These are phyloP conservation scores for Acromyrmex charruanus DNA, from an alignment of 1,140 invertebrate species.

Conservation along the genomic window DNA sequence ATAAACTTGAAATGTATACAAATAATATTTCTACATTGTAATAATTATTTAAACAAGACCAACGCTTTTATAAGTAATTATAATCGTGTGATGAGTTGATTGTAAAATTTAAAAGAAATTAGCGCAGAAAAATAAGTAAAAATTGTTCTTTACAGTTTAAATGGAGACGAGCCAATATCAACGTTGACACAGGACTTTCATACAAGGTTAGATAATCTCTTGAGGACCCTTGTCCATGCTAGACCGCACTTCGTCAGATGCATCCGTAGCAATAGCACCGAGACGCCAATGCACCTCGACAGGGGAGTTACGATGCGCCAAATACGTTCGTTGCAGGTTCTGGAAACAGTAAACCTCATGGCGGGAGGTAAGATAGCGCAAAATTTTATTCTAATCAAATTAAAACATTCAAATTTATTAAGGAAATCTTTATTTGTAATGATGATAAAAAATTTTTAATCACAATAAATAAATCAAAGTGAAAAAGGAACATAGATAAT, in stretches of 20 bases:
- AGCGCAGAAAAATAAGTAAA: background rate
- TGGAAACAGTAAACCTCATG: conserved; percentile 98
- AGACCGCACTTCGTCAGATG: conserved; percentile 97
- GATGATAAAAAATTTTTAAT: background rate
- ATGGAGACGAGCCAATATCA: conserved; percentile 95
- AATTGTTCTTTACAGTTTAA: conserved; percentile 87
- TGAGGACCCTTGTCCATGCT: conserved; percentile 96
- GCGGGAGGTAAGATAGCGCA: conserved; percentile 88
- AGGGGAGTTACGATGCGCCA: conserved; percentile 93
- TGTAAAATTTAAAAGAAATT: background rate
- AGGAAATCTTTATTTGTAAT: background rate
- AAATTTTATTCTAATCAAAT: background rate
- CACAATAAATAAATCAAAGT: background rate
- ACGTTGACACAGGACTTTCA: conserved; percentile 98
- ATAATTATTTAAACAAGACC: background rate
- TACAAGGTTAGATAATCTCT: conserved; percentile 95
- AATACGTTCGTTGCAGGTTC: conserved; percentile 96
- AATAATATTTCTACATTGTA: background rate
- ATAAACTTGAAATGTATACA: background rate
- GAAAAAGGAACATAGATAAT: background rate
- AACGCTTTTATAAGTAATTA: background rate
- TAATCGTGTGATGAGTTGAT: background rate
- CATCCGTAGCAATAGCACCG: conserved; percentile 94
- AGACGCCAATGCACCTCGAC: conserved; percentile 93
- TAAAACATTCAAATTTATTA: background rate